phyloP scores from a whole-genome alignment of 2,113 vertebrate species.

The Bostrychus sinensis region DNA sequence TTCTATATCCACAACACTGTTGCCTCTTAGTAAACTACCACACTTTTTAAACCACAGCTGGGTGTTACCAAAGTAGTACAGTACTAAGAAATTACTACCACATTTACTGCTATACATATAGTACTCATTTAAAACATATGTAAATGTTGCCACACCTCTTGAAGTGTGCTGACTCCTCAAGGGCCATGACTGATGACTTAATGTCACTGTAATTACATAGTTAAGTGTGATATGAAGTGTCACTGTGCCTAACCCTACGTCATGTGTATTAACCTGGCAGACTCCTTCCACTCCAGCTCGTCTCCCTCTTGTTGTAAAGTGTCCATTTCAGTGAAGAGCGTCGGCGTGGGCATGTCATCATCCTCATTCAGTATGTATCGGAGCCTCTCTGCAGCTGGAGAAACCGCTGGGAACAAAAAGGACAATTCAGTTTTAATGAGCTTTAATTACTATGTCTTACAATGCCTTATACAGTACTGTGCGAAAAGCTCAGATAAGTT shows the following conservation, averaged over 20 bases:
- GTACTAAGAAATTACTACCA: background rate
- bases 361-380: conserved; percentile 94
- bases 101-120: background rate
- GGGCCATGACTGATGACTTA: too few relatives aligned
- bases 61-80: too few relatives aligned
- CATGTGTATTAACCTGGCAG: conserved; percentile 84
- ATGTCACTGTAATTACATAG: background rate
- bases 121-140: background rate
- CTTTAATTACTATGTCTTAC: background rate
- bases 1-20: too few relatives aligned
- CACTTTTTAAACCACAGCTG: too few relatives aligned
- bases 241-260: background rate
- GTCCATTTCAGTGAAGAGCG: conserved; percentile 98
- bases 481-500: too few relatives aligned
- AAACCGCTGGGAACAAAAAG: conserved; percentile 77
- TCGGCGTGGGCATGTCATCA: conserved; percentile 89
- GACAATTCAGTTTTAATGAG: background rate
- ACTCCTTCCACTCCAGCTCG: conserved; percentile 97
- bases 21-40: too few relatives aligned
- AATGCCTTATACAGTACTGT: too few relatives aligned
- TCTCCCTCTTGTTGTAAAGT: conserved; percentile 93
- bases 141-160: background rate
- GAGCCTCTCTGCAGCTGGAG: conserved; percentile 91
- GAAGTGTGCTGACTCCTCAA: background rate
- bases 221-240: too few relatives aligned